Evolutionary conservation across 2,797 vertebrate species (phyloP), one percentile per base, ranked within the genome.

Genomic region (Amazonetta brasiliensis): DNA sequence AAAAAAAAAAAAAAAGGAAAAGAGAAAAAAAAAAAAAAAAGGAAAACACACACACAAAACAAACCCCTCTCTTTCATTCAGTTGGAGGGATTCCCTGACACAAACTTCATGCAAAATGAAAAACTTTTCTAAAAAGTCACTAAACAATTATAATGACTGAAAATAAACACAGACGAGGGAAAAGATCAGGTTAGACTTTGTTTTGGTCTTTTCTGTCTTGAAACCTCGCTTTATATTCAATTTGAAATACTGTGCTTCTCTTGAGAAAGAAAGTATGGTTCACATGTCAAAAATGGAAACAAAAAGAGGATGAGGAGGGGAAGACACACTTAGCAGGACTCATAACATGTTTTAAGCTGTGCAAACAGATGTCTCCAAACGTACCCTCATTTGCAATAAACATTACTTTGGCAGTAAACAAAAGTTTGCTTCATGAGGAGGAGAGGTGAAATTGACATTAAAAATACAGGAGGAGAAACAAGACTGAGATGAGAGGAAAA

Each of bases 311-410:
- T 83, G 58, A 85, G 75, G 91, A 80, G 33, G 50, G 52, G 30
- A 90, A 90, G 74, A 90, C 37, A 73, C 72, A 89, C 58, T 93
- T 84, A 94, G 85, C 71, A 72, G 78, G 66, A 71, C 76, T 94
- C 78, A 54, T 86, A 68, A 78, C 43, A 43, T 74, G 90, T 56
- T 84, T 92, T 62, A 95, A 92, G 79, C 88, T 95, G 46, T 68
- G 86, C 35, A 94, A 97, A 94, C 76, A 96, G 44, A 59, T 81
- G 71, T 46, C 79, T 88, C 74, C 71, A 94, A 96, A 93, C 59
- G 33, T 73, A 93, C 58, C 58, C 81, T 90, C 90, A 75, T 59
- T 94, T 95, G 91, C 82, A 87, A 92, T 94, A 95, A 94, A 94
- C 89, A 78, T 74, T 92, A 91, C 89, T 89, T 92, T 92, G 77